phyloP scores from a whole-genome alignment of 2,797 vertebrate genomes.

The Siniperca scherzeri region DNA sequence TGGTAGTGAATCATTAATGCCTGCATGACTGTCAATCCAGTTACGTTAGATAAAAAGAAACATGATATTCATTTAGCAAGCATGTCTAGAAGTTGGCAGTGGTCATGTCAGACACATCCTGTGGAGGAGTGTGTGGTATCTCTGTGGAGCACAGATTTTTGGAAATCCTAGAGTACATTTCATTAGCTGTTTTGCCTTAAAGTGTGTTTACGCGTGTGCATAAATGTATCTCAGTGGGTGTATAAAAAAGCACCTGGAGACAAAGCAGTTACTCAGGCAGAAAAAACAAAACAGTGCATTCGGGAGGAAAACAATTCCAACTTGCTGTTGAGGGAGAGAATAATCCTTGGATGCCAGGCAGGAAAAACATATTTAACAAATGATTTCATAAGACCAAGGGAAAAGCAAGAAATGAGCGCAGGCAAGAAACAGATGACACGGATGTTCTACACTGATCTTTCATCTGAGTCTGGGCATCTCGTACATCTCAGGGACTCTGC shows the following conservation, averaged over 20 bases:
- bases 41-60: constrained; percentile 41
- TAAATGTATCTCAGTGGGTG: constrained; percentile 65
- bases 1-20: constrained; percentile 35
- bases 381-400: constrained; percentile 46
- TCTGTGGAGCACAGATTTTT: constrained; percentile 25
- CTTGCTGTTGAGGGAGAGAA: constrained; percentile 39
- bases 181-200: constrained; percentile 56
- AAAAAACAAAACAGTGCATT: constrained; percentile 54
- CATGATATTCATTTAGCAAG: constrained; percentile 47
- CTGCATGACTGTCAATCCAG: constrained; percentile 45
- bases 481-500: constrained; percentile 44
- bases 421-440: constrained; percentile 59
- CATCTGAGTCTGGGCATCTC: constrained; percentile 41
- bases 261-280: constrained; percentile 61
- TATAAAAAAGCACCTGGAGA: constrained; percentile 63
- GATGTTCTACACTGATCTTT: constrained; percentile 61
- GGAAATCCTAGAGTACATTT: constrained; percentile 55
- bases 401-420: constrained; percentile 49
- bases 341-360: constrained; percentile 50
- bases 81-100: constrained; percentile 39
- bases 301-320: constrained; percentile 57
- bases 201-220: constrained; percentile 62
- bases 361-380: constrained; percentile 54
- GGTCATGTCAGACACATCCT: constrained; percentile 45
- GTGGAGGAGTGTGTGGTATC: constrained; percentile 48